phyloP scores from a whole-genome alignment of 2,888 invertebrate genomes.

The Euclidia mi region DNA sequence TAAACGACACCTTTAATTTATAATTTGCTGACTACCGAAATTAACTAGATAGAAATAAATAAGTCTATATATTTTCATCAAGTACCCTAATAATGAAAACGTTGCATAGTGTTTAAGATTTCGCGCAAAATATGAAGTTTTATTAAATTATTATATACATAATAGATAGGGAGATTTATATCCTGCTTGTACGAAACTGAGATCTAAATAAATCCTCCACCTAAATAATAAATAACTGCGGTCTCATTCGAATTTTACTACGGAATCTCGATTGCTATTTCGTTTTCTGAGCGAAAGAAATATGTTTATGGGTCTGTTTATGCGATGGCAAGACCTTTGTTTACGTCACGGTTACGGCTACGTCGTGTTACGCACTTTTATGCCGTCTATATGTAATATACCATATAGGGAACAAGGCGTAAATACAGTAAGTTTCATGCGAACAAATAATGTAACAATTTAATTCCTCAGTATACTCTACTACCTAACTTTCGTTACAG shows the following conservation, averaged over 20 bases:
- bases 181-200: constrained; percentile 28
- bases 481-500: constrained; percentile 17
- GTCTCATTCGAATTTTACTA: constrained; percentile 56
- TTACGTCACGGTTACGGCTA: constrained; percentile 49
- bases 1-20: constrained; percentile 21
- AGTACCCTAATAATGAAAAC: constrained; percentile 1
- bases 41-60: constrained; percentile 15
- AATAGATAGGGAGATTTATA: constrained; percentile 18
- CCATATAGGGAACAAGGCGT: constrained; percentile 24
- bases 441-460: constrained; percentile 28
- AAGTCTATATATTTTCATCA: constrained; percentile 11
- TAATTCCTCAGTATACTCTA: constrained; percentile 30
- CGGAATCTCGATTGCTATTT: constrained; percentile 52
- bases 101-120: constrained; percentile 8
- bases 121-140: constrained; percentile 11
- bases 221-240: constrained; percentile 58
- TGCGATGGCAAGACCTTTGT: constrained; percentile 54
- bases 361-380: constrained; percentile 35
- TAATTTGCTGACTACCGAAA: constrained; percentile 16
- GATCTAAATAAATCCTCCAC: constrained; percentile 49
- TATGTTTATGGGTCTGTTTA: constrained; percentile 60
- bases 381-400: constrained; percentile 23
- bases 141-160: constrained; percentile 27
- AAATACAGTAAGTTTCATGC: constrained; percentile 18
- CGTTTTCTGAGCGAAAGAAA: constrained; percentile 55